Conservation (phyloP, 2,888 invertebrate genomes). For the Stenchaetothrips biformis region DNA sequence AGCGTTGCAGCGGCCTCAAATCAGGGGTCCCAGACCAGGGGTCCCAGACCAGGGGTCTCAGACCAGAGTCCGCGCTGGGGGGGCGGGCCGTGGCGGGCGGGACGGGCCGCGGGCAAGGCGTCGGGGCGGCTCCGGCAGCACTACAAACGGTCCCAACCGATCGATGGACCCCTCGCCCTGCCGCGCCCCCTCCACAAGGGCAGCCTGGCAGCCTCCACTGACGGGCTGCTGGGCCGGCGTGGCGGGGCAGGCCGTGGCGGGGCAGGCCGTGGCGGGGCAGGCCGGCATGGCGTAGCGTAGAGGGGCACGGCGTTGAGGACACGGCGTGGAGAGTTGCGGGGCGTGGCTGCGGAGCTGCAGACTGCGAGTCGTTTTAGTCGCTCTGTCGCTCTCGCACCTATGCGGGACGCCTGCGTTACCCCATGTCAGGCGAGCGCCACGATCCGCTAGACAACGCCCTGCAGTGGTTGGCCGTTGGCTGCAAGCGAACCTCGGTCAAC, state of each 20-base stretch:
- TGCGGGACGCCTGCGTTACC: too few relatives aligned
- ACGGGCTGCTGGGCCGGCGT: background rate
- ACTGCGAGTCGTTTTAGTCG: too few relatives aligned
- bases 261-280: background rate
- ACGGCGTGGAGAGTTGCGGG: too few relatives aligned
- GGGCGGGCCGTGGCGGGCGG: background rate
- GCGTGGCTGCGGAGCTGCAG: too few relatives aligned
- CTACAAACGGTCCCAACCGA: constrained; percentile 22
- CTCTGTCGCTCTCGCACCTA: too few relatives aligned
- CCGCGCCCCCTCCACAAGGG: background rate
- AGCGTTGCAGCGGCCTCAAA: too few relatives aligned
- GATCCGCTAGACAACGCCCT: too few relatives aligned
- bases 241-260: background rate
- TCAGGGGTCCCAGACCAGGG: background rate
- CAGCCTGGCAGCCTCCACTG: background rate
- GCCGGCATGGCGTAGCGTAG: too few relatives aligned
- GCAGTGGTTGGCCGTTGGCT: too few relatives aligned
- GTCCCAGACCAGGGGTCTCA: background rate
- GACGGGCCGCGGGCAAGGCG: background rate
- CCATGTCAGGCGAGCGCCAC: too few relatives aligned
- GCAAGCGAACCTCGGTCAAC: too few relatives aligned
- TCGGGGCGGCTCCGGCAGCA: constrained; percentile 11
- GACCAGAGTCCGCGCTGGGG: background rate
- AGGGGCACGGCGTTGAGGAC: too few relatives aligned
- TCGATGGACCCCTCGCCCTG: background rate